phyloP scores from a whole-genome alignment of 2,797 vertebrate genomes.

The Diplodus puntazzo region DNA sequence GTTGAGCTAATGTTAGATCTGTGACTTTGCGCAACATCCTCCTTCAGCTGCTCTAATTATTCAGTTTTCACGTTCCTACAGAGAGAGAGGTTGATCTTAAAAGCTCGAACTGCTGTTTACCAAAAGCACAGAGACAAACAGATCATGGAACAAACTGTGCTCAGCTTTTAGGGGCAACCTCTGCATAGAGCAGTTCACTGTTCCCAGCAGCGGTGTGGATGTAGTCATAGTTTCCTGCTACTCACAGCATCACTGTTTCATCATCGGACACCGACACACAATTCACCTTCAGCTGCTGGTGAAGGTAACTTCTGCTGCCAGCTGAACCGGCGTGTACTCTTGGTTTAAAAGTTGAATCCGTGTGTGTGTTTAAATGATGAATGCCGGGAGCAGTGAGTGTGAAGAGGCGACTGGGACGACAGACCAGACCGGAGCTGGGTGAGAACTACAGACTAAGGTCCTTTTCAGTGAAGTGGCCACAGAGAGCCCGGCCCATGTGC shows the following conservation, averaged over 20 bases:
- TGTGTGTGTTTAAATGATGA: constrained; percentile 21
- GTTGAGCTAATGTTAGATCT: constrained; percentile 56
- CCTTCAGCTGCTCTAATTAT: constrained; percentile 53
- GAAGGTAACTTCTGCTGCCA: constrained; percentile 9
- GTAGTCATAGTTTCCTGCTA: constrained; percentile 55
- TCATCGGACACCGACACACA: constrained; percentile 9
- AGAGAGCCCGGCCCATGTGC: constrained; percentile 33
- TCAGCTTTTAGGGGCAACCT: constrained; percentile 64
- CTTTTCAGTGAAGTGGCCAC: constrained; percentile 31
- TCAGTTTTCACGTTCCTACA: constrained; percentile 48
- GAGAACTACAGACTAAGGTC: constrained; percentile 35
- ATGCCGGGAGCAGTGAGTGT: constrained; percentile 50
- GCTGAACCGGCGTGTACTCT: constrained; percentile 7
- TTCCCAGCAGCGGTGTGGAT: constrained; percentile 69
- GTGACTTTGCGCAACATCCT: constrained; percentile 75
- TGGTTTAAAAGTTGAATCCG: constrained; percentile 7
- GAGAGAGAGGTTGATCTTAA: constrained; percentile 66
- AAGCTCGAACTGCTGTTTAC: constrained; percentile 35
- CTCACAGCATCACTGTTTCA: constrained; percentile 36
- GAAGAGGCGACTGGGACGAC: constrained; percentile 54
- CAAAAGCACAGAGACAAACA: constrained; percentile 46
- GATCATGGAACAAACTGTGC: background rate
- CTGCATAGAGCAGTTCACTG: constrained; percentile 28
- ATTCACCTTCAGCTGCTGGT: constrained; percentile 34
- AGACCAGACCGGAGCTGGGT: constrained; percentile 67